A percentile compares a stretch with the other conserved stretches of the same genome.
Conservation (phyloP, 2,888 invertebrate genomes). For the Molorchus minor region DNA sequence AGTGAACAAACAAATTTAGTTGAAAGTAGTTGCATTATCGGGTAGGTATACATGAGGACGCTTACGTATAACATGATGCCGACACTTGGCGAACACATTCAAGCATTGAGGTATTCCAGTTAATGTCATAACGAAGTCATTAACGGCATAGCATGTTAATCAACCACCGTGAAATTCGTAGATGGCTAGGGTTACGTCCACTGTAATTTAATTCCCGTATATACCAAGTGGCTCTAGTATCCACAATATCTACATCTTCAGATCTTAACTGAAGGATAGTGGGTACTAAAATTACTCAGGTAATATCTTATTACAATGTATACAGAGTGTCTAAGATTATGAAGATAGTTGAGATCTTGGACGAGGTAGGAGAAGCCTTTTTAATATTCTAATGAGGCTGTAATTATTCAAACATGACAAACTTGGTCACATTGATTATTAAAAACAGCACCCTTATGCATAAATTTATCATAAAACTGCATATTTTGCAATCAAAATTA, state of each 20-base stretch:
- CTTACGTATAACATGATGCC: constrained; percentile 9
- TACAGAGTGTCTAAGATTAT: neutral
- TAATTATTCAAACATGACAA: no score
- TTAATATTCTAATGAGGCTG: no score
- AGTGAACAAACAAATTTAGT: neutral
- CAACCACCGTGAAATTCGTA: constrained; percentile 44
- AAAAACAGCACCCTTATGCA: no score
- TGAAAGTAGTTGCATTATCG: neutral
- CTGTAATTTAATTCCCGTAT: constrained; percentile 28
- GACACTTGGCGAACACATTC: constrained; percentile 24
- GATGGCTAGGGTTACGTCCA: constrained; percentile 29
- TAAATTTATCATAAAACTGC: no score
- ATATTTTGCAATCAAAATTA: no score
- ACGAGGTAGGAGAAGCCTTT: no score
- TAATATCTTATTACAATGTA: neutral
- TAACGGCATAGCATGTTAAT: constrained; percentile 49
- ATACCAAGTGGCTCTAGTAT: constrained; percentile 14
- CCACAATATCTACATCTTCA: no score
- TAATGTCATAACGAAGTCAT: constrained; percentile 43
- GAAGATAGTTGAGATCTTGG: no score
- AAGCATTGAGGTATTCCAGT: constrained; percentile 37
- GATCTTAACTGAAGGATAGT: neutral
- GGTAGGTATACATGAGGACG: constrained; percentile 6
- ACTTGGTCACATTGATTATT: no score
- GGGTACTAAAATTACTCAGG: neutral